phyloP scores from a whole-genome alignment of 2,113 vertebrate species.

The Vulpes lagopus region DNA sequence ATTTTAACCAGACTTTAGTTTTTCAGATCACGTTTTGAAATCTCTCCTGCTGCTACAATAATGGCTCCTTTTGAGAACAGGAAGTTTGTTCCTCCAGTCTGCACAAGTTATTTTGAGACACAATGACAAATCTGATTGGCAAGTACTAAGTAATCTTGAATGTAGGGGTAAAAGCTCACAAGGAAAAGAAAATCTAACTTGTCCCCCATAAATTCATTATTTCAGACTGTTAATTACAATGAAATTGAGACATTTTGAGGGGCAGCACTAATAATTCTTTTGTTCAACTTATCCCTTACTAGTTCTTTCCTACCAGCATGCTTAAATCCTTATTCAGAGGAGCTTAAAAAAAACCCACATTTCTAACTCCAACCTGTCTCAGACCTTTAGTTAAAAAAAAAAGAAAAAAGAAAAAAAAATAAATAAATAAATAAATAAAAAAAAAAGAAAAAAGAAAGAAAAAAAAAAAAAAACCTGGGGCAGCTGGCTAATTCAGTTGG shows the following conservation, averaged over 20 bases:
- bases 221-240: conserved; percentile 31
- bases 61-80: neutral
- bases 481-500: neutral
- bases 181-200: conserved; percentile 54
- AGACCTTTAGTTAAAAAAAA: neutral
- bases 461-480: neutral
- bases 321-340: neutral
- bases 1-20: conserved; percentile 21
- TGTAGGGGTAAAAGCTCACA: neutral
- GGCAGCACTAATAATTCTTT: neutral
- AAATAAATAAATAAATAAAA: too few relatives aligned
- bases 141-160: conserved; percentile 38
- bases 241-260: neutral
- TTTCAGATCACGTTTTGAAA: conserved; percentile 19
- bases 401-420: too few relatives aligned
- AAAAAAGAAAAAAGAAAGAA: neutral
- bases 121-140: conserved; percentile 48
- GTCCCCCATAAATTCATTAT: neutral
- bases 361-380: neutral
- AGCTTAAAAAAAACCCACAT: neutral
- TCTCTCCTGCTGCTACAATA: neutral
- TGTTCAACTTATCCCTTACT: neutral
- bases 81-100: neutral
- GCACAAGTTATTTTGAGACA: conserved; percentile 51
- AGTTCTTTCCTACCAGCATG: neutral